A percentile compares a stretch with the other conserved stretches of the same genome.
phyloP scores from a whole-genome alignment of 2,113 vertebrate species.

The Hyperoodon ampullatus region DNA sequence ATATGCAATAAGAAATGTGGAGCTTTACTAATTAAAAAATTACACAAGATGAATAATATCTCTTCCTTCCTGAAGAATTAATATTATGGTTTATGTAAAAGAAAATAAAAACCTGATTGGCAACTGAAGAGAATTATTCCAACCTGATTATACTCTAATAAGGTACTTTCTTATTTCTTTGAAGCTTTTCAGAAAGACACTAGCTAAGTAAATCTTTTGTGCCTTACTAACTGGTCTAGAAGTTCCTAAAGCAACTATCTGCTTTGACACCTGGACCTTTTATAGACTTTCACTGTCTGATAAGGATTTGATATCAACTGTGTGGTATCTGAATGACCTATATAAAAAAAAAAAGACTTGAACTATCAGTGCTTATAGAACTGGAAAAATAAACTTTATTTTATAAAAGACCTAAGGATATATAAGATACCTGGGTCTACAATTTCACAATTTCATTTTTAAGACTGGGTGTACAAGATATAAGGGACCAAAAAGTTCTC shows the following conservation, averaged over 20 bases:
- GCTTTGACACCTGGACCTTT: background rate
- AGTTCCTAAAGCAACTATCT: background rate
- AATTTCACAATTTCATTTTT: constrained; percentile 22
- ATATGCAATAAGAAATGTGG: background rate
- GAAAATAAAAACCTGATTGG: constrained; percentile 4
- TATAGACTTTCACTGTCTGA: background rate
- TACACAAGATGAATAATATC: background rate
- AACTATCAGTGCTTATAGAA: background rate
- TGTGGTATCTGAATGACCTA: background rate
- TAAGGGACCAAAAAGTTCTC: background rate
- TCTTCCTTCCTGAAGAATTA: background rate
- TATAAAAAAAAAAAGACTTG: background rate
- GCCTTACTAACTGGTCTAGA: background rate
- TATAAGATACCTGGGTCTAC: background rate
- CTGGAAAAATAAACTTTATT: background rate
- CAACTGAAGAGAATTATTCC: background rate
- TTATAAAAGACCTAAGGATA: background rate
- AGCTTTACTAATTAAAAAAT: constrained; percentile 32
- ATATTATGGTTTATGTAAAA: background rate
- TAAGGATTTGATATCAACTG: background rate
- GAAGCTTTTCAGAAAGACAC: background rate
- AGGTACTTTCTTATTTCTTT: background rate
- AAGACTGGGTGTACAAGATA: background rate
- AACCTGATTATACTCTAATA: background rate
- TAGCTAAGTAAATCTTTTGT: background rate